Conservation (phyloP, 2,113 vertebrate species). For the Notarius quadriscutis region DNA sequence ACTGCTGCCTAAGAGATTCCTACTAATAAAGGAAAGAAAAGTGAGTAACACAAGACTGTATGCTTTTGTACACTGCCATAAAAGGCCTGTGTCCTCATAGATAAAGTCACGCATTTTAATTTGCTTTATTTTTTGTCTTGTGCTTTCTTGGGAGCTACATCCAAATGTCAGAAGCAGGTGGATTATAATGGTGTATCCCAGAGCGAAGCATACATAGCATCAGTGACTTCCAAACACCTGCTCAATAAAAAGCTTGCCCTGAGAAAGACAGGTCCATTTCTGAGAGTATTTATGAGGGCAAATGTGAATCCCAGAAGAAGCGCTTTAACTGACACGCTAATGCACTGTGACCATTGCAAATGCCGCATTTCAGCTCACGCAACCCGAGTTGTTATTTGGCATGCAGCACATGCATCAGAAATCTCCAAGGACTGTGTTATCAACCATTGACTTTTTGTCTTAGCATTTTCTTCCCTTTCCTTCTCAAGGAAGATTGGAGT, state of each 20-base stretch:
- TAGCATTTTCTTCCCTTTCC: slow-evolving; percentile 32
- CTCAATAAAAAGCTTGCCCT: slow-evolving; percentile 16
- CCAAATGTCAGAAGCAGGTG: slow-evolving; percentile 49
- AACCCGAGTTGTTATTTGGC: slow-evolving; percentile 60
- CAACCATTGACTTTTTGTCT: slow-evolving; percentile 53
- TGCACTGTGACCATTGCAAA: slow-evolving; percentile 66
- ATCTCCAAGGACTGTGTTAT: slow-evolving; percentile 44
- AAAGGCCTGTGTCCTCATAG: slow-evolving; percentile 2
- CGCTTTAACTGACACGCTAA: slow-evolving; percentile 73
- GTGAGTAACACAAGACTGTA: slow-evolving; percentile 35
- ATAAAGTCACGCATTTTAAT: not conserved
- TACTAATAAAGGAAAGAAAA: slow-evolving; percentile 52
- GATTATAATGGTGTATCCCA: slow-evolving; percentile 1
- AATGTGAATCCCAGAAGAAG: slow-evolving; percentile 62
- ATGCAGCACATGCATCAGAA: slow-evolving; percentile 55
- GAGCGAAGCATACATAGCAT: slow-evolving; percentile 23
- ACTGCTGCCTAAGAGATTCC: slow-evolving; percentile 34
- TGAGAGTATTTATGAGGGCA: slow-evolving; percentile 51
- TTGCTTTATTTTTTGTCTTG: slow-evolving; percentile 1
- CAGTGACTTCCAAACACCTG: slow-evolving; percentile 1
- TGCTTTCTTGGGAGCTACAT: slow-evolving; percentile 43
- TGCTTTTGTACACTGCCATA: slow-evolving; percentile 39
- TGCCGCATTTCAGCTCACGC: slow-evolving; percentile 13
- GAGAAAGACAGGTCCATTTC: slow-evolving; percentile 14
- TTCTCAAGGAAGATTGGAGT: slow-evolving; percentile 33